Evolutionary conservation across 2,113 vertebrate species (phyloP), one percentile per base, ranked within the genome.

Genomic region (Neopipo cinnamomea): DNA sequence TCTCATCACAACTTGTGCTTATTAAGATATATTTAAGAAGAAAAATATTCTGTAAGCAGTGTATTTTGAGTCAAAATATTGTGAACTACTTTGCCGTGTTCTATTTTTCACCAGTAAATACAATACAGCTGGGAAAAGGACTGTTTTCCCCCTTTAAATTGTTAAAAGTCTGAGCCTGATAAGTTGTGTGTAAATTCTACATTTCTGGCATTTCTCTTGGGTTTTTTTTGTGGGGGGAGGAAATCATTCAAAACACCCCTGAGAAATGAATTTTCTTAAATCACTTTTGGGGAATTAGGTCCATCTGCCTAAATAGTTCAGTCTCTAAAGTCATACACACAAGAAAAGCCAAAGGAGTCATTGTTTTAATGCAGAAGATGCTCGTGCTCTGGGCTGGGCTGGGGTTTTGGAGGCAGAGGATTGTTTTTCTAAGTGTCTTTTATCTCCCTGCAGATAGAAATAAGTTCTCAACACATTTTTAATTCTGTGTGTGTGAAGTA

Each of bases 251-350:
- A 61, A 89, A 65, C 52, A 33, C 75, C 78, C 39, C n/a, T 5
- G 4, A 89, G 76, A 70, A 84, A 91, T 83, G 41, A 52, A 52
- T 94, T 92, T 81, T 67, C 22, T 87, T 21, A 59, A 89, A 52
- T 91, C 65, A 56, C 73, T 92, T 14, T 44, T 22, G 66, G 58
- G 77, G 77, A 91, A 88, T 95, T 85, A 21, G 77, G 37, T 89
- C 75, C 94, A 87, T 95, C 84, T 95, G 94, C 83, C 74, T 28
- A 13, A n/a, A 42, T 59, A 59, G 52, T 87, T 87, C 52, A 59
- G 73, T 41, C 61, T 56, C 39, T 56, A 75, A 81, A 78, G 72
- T 55, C 74, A 24, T 21, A 19, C 16, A 3, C 2, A 23, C 7
- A 2, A 28, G 81, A 10, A 11, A 39, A 78, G 62, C 52, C 50